phyloP scores from a whole-genome alignment of 2,888 invertebrate genomes.

The Hypselothyrea guttata region DNA sequence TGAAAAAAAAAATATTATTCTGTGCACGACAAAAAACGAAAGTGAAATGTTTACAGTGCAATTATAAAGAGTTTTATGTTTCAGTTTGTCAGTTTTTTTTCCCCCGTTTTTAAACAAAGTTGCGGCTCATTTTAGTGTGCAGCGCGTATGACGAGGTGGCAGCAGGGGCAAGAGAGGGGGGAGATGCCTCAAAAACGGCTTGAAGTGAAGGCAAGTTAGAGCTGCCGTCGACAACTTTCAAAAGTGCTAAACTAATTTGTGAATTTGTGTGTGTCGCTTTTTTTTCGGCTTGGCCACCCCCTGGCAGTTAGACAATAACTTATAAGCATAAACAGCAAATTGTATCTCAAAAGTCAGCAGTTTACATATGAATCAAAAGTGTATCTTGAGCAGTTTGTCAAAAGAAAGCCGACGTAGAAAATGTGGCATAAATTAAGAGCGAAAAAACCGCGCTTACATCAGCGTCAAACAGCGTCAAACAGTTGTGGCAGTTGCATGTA shows the following conservation, averaged over 20 bases:
- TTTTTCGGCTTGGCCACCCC: constrained; percentile 56
- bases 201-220: neutral
- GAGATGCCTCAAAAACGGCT: neutral
- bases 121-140: constrained; percentile 60
- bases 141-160: constrained; percentile 52
- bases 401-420: constrained; percentile 68
- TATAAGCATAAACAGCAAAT: constrained; percentile 39
- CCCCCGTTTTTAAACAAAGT: constrained; percentile 25
- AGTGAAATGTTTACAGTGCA: constrained; percentile 75
- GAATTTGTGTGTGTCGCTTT: too few species aligned
- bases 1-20: constrained; percentile 68
- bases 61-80: constrained; percentile 78
- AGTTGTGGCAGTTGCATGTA: constrained; percentile 28
- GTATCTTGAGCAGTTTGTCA: constrained; percentile 36
- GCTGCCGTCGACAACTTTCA: constrained; percentile 59
- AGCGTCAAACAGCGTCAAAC: constrained; percentile 42
- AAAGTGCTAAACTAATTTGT: constrained; percentile 73
- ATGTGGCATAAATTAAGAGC: constrained; percentile 71
- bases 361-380: constrained; percentile 16
- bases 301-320: constrained; percentile 27
- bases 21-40: constrained; percentile 72
- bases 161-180: neutral
- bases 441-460: constrained; percentile 53
- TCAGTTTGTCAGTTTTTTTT: constrained; percentile 49
- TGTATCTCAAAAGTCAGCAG: constrained; percentile 1